Evolutionary conservation across 2,888 invertebrate species (phyloP).

Genomic region (Stenotaenia linearis): DNA sequence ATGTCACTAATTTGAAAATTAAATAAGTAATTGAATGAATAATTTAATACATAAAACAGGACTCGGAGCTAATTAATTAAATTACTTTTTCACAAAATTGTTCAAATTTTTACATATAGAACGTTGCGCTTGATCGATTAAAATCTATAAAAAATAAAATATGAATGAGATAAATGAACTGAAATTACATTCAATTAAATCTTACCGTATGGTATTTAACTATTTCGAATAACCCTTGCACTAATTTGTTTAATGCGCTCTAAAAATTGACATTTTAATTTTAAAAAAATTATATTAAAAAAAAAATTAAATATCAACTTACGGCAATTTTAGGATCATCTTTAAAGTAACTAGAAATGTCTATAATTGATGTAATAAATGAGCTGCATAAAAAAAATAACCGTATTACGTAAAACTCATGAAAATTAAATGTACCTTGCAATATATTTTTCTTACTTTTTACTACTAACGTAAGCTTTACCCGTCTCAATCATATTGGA

Average conservation of each 20-base stretch:
- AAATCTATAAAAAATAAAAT: constrained; percentile 41
- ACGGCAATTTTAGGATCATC: constrained; percentile 30
- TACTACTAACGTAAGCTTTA: background rate
- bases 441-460: background rate
- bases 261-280: background rate
- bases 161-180: constrained; percentile 6
- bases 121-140: constrained; percentile 49
- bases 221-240: background rate
- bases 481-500: constrained; percentile 13
- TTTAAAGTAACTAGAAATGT: constrained; percentile 32
- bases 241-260: constrained; percentile 27
- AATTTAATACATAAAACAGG: too few relatives aligned
- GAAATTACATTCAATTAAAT: too few relatives aligned
- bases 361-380: constrained; percentile 31
- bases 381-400: constrained; percentile 24
- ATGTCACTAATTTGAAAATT: constrained; percentile 63
- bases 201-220: constrained; percentile 28
- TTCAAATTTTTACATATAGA: constrained; percentile 47
- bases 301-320: background rate
- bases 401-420: too few relatives aligned
- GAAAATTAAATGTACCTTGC: background rate
- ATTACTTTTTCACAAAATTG: constrained; percentile 47
- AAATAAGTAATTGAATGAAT: too few relatives aligned
- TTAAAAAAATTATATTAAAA: background rate
- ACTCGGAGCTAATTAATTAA: background rate